phyloP scores from a whole-genome alignment of 2,888 invertebrate species.

The Chloroclystis v-ata region DNA sequence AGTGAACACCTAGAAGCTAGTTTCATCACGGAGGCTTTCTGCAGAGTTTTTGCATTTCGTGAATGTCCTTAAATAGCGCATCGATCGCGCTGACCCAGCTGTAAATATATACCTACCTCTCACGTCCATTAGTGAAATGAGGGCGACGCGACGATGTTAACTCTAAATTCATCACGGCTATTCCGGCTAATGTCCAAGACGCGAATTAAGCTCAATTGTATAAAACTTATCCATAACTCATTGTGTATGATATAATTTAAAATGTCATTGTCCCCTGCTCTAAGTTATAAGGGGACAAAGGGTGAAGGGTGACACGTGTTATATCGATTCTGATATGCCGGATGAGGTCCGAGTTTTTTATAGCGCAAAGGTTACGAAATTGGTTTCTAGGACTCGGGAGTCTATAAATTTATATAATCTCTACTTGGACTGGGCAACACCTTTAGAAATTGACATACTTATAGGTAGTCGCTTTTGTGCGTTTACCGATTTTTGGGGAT shows the following conservation, averaged over 20 bases:
- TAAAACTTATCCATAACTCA: constrained; percentile 30
- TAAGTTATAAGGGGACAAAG: constrained; percentile 60
- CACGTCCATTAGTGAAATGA: constrained; percentile 59
- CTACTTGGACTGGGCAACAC: no score
- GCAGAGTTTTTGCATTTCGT: constrained; percentile 6
- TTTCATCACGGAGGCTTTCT: constrained; percentile 1
- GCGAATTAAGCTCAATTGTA: constrained; percentile 58
- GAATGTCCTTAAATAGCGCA: constrained; percentile 15
- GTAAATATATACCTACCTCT: constrained; percentile 50
- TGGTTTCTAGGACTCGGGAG: constrained; percentile 17
- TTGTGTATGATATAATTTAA: constrained; percentile 63
- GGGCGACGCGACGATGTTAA: constrained; percentile 48
- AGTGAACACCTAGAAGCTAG: not conserved
- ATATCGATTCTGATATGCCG: constrained; percentile 39
- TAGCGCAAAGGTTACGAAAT: constrained; percentile 21
- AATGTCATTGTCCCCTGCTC: constrained; percentile 58
- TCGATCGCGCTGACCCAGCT: constrained; percentile 33
- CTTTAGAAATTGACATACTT: no score
- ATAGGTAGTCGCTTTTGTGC: no score
- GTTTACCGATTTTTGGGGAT: no score
- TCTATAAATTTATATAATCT: not conserved
- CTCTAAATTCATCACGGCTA: constrained; percentile 54
- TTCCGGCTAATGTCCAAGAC: constrained; percentile 40
- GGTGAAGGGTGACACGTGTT: constrained; percentile 68
- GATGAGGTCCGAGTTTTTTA: constrained; percentile 35